These are phyloP conservation scores for Drosophila nasuta DNA, from an alignment of 1,140 invertebrate genomes.

Conservation along the genomic window DNA sequence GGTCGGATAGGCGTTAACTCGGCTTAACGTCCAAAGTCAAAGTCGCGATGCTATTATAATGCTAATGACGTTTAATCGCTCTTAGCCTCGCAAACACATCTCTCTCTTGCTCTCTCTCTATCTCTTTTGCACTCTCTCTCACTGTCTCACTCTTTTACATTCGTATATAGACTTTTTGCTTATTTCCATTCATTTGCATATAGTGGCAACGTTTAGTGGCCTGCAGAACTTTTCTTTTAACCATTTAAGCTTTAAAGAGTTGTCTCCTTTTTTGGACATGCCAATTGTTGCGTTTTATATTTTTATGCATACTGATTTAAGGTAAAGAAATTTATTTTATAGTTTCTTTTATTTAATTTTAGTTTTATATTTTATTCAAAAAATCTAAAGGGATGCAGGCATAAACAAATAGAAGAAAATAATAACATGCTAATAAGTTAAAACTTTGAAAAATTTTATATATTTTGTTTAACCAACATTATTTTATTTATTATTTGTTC, in stretches of 20 bases:
- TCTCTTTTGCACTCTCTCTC: background rate
- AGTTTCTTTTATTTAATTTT: too few relatives aligned
- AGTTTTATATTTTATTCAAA: too few relatives aligned
- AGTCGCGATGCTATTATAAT: slow-evolving; percentile 61
- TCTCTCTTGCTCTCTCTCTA: background rate
- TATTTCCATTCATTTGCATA: slow-evolving; percentile 55
- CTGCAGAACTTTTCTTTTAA: slow-evolving; percentile 27
- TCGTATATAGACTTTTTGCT: slow-evolving; percentile 6
- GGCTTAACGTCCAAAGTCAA: slow-evolving; percentile 39
- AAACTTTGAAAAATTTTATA: too few relatives aligned
- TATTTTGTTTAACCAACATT: too few relatives aligned
- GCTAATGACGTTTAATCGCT: slow-evolving; percentile 70
- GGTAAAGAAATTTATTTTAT: background rate
- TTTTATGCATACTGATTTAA: background rate
- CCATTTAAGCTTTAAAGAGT: slow-evolving; percentile 23
- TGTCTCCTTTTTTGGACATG: background rate
- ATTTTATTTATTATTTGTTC: too few relatives aligned
- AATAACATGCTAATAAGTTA: too few relatives aligned
- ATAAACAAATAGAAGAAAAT: too few relatives aligned
- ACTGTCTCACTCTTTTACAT: background rate
- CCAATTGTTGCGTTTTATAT: background rate
- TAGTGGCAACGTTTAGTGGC: slow-evolving; percentile 47
- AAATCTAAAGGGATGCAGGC: too few relatives aligned
- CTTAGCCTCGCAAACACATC: slow-evolving; percentile 33
- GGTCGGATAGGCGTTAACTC: slow-evolving; percentile 11